Evolutionary conservation across 2,113 vertebrate species (phyloP), one percentile per base, ranked within the genome.

Genomic region (Tragelaphus buxtoni): DNA sequence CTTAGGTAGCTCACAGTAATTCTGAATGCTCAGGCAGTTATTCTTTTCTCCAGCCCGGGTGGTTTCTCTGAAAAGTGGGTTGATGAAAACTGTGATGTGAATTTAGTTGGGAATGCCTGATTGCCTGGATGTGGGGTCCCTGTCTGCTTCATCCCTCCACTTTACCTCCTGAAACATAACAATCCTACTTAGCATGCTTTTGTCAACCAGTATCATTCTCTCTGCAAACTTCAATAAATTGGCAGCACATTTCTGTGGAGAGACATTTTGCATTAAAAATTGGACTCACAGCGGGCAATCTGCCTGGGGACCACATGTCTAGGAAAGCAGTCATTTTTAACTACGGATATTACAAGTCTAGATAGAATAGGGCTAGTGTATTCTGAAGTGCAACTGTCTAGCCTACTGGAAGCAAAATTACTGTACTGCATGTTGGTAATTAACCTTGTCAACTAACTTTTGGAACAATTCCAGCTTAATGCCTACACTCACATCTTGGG

Each of bases 251-350:
- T 94, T 90, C 90, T 86, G 82, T 24, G 69, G 74, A 93, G 95
- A 98, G 92, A 92, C 89, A 97, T 85, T 95, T 95, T 94, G 91
- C 80, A 90, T 97, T 97, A 84, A 96, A 96, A 95, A 92, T 53
- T 94, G 90, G 81, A 95, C 88, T 80, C 49, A 30, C 92, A 87
- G 82, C 79, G 85, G 88, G 83, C 82, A 97, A 39, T 79, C 65
- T 90, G 90, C 94, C 94, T 85, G 63, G 90, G 95, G 83, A 97
- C 89, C 94, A 96, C 95, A 91, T 96, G 81, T 86, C 85, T 74
- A 96, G 83, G 84, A 91, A 58, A 63, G 87, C 61, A 96, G 49
- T 91, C 83, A 81, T 94, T 96, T 95, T 96, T 84, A 97, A 86
- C 79, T 84, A 85, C 92, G 35, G 45, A 69, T 90, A 88, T 72